These are phyloP conservation scores for Melanogrammus aeglefinus DNA, from an alignment of 2,797 vertebrate species.

Conservation along the genomic window DNA sequence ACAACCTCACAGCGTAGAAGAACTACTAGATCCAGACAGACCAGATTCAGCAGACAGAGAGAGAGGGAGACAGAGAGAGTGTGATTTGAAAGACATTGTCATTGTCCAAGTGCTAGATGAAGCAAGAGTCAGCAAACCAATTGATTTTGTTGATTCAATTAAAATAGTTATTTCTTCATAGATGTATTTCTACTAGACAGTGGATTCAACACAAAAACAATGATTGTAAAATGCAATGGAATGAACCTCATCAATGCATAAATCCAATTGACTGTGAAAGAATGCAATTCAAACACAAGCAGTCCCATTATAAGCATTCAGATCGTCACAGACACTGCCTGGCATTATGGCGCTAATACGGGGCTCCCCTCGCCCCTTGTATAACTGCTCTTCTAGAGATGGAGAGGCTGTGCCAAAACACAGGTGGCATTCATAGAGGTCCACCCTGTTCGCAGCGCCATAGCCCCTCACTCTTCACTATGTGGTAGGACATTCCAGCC, in stretches of 20 bases:
- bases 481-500: constrained; percentile 51
- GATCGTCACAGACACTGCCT: not conserved
- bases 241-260: not conserved
- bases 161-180: no score
- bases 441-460: not conserved
- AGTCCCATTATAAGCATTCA: not conserved
- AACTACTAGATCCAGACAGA: no score
- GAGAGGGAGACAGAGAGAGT: no score
- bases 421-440: constrained; percentile 24
- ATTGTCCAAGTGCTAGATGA: no score
- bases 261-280: not conserved
- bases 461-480: constrained; percentile 16
- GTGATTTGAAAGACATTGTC: no score
- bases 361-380: not conserved
- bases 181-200: no score
- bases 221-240: no score
- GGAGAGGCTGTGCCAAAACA: constrained; percentile 17
- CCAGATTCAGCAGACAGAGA: no score
- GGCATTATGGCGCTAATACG: not conserved
- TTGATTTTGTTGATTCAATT: no score
- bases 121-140: no score
- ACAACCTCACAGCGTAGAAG: not conserved
- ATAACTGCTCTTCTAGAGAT: constrained; percentile 24
- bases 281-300: not conserved
- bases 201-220: no score